Conservation (phyloP, 2,888 invertebrate genomes). For the Drosophila seclusa region DNA sequence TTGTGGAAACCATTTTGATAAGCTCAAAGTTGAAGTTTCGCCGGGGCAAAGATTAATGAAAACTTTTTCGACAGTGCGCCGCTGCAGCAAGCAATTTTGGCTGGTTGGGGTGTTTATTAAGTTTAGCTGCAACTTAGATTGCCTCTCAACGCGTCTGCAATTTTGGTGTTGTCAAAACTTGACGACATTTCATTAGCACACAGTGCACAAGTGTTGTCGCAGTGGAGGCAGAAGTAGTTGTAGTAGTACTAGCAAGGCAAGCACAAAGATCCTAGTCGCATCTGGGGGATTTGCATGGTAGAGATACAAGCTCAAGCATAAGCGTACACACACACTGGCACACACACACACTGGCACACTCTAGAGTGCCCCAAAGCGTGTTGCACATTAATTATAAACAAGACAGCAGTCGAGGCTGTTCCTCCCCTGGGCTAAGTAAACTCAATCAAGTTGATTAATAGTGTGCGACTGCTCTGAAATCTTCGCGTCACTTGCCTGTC, state of each 20-base stretch:
- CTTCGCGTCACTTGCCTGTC: conserved; percentile 51
- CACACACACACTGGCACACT: neutral
- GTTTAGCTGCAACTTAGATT: conserved; percentile 74
- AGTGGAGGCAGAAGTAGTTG: neutral
- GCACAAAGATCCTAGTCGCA: conserved; percentile 27
- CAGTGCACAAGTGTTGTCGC: conserved; percentile 11
- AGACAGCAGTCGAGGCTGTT: conserved; percentile 43
- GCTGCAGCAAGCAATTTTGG: conserved; percentile 61
- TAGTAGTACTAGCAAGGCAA: neutral
- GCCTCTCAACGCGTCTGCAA: conserved; percentile 56
- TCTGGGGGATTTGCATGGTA: conserved; percentile 68
- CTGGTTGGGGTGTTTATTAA: conserved; percentile 56
- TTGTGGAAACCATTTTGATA: conserved; percentile 47
- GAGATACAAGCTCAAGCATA: conserved; percentile 5
- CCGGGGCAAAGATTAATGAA: conserved; percentile 69
- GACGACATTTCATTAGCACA: conserved; percentile 73
- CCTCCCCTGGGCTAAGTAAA: conserved; percentile 40
- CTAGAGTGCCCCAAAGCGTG: conserved; percentile 37
- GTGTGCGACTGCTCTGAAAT: conserved; percentile 61
- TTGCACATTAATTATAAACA: conserved; percentile 75
- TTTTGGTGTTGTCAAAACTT: conserved; percentile 68
- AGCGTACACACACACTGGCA: conserved; percentile 20
- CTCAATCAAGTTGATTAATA: conserved; percentile 75
- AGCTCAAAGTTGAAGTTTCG: conserved; percentile 57
- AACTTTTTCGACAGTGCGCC: conserved; percentile 62